Evolutionary conservation across 2,113 vertebrate genomes (phyloP).

Genomic region (Etheostoma spectabile): DNA sequence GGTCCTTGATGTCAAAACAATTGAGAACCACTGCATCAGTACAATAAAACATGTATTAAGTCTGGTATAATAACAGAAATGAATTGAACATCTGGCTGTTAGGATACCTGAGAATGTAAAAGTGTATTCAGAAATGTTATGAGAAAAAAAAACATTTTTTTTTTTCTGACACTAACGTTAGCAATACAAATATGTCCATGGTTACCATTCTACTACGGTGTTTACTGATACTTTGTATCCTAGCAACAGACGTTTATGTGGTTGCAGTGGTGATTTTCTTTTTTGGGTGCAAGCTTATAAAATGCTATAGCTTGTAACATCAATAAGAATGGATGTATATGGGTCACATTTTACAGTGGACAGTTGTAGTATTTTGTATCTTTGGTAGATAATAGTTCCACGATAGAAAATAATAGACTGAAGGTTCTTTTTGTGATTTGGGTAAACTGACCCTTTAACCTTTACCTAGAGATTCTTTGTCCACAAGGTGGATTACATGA

Average conservation of each 20-base stretch:
- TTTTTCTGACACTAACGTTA: background rate
- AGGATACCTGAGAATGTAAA: background rate
- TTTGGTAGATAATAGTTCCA: background rate
- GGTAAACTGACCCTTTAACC: no score
- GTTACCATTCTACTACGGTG: slow-evolving; percentile 2
- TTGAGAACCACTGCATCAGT: no score
- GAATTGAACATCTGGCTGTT: background rate
- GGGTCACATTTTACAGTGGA: background rate
- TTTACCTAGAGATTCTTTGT: no score
- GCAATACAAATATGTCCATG: slow-evolving; percentile 14
- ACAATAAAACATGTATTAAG: background rate
- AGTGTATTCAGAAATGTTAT: background rate
- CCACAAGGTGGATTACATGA: no score
- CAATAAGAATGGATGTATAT: background rate
- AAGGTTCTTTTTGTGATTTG: no score
- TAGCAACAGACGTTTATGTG: slow-evolving; percentile 30
- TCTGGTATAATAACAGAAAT: background rate
- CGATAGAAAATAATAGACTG: background rate
- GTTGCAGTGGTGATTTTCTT: background rate
- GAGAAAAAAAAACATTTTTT: background rate
- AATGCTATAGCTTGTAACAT: slow-evolving; percentile 1
- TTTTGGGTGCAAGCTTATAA: background rate
- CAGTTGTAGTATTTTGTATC: background rate
- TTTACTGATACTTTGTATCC: slow-evolving; percentile 17
- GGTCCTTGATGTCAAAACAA: no score